A percentile compares a stretch with the other conserved stretches of the same genome.
These are phyloP conservation scores for Phacellophora camtschatica DNA, from an alignment of 30 jellyfish, hydroid and myxozoan species.

Conservation along the genomic window DNA sequence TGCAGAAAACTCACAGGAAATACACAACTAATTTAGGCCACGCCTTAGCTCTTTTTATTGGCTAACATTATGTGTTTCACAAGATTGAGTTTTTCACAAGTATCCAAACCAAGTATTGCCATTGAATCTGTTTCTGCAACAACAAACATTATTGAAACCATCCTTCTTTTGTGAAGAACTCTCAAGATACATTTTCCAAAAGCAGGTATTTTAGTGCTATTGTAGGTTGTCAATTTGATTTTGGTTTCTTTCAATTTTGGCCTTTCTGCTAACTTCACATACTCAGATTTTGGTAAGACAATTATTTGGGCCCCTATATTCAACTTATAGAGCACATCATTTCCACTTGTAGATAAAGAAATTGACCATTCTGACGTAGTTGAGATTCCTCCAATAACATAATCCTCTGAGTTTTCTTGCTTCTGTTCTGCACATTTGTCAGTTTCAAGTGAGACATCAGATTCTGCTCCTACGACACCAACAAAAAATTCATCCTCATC, in stretches of 20 bases:
- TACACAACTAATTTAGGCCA: too few relatives aligned
- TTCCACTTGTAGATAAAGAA: not conserved
- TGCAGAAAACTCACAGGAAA: too few relatives aligned
- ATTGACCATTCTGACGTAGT: too few relatives aligned
- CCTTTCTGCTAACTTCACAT: not conserved
- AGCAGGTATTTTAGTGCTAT: constrained; percentile 3
- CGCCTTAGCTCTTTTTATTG: too few relatives aligned
- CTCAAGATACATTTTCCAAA: not conserved
- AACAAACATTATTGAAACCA: not conserved
- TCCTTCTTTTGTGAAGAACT: not conserved
- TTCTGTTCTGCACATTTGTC: too few relatives aligned
- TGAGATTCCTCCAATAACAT: too few relatives aligned
- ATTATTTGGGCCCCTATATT: not conserved
- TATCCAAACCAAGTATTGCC: not conserved
- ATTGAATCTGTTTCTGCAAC: not conserved
- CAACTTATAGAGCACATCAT: not conserved
- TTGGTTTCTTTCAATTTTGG: not conserved
- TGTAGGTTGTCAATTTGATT: constrained; percentile 2
- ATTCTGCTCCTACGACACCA: too few relatives aligned
- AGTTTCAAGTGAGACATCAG: too few relatives aligned
- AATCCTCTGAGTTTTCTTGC: too few relatives aligned
- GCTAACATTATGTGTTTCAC: not conserved
- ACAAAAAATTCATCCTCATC: too few relatives aligned
- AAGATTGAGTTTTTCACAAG: not conserved
- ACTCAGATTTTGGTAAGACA: not conserved